Evolutionary conservation across 2,113 vertebrate species (phyloP), one percentile per base, ranked within the genome.

Genomic region (Ascaphus truei): DNA sequence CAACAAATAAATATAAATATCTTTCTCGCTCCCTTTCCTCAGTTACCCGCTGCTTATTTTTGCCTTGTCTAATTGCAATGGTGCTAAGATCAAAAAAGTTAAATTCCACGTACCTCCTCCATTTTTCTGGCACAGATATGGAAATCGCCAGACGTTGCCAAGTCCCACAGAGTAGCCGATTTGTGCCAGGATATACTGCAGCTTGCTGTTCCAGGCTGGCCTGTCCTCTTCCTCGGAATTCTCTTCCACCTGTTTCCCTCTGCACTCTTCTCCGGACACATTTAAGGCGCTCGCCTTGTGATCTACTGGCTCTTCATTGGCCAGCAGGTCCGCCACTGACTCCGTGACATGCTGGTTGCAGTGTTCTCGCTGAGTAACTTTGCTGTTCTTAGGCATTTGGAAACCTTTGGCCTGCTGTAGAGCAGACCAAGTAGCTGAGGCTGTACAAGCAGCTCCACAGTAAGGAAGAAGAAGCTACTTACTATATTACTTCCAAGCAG

Each of bases 51-150:
- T n/a, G n/a, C n/a, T n/a, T n/a, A n/a, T n/a, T n/a, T n/a, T n/a
- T n/a, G n/a, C n/a, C n/a, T n/a, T n/a, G n/a, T n/a, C n/a, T n/a
- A n/a, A n/a, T n/a, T n/a, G n/a, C n/a, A n/a, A n/a, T n/a, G n/a
- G n/a, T n/a, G n/a, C n/a, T n/a, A n/a, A n/a, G n/a, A n/a, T n/a
- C n/a, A n/a, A n/a, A n/a, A n/a, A n/a, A n/a, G n/a, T n/a, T n/a
- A n/a, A n/a, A n/a, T n/a, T 8, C 15, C 8, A 57, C 92, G 86
- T 85, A 98, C 97, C 97, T 86, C 97, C 97, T 73, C 97, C 97
- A 0, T 99, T 99, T 85, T 99, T 99, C 88, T 99, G 97, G 81
- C 97, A 99, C 75, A 99, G 84, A 83, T 99, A 99, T 7, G 96
- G 97, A 79, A 99, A 99, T 74, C 96, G 92, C 97, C 97, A 99